Percentiles rank a stretch among this genome's conserved stretches.
These are phyloP conservation scores for Oscheius sp. DNA, from an alignment of 1,140 invertebrate genomes.

Conservation along the genomic window DNA sequence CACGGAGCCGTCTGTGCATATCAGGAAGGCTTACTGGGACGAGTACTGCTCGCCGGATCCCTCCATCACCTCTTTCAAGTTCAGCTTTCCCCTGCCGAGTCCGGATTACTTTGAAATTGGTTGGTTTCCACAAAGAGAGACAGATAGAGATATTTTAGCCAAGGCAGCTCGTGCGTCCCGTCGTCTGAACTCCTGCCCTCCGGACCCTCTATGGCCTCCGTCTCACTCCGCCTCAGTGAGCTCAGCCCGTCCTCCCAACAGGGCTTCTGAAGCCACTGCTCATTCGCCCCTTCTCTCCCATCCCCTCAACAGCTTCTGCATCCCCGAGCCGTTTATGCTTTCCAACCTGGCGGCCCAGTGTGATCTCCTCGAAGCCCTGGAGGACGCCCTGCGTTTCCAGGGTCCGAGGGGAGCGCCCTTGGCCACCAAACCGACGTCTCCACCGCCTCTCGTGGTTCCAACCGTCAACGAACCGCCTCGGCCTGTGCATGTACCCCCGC, in stretches of 20 bases:
- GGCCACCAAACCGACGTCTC: neutral
- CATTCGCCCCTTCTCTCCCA: constrained; percentile 12
- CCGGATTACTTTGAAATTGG: constrained; percentile 51
- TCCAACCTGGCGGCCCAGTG: constrained; percentile 51
- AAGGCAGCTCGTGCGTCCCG: constrained; percentile 38
- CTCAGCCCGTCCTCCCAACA: neutral
- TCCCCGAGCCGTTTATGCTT: constrained; percentile 49
- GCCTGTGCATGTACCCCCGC: neutral
- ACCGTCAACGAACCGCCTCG: neutral
- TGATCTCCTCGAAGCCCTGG: constrained; percentile 34
- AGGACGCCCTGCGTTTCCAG: constrained; percentile 32
- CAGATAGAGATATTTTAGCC: constrained; percentile 33
- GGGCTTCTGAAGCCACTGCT: neutral
- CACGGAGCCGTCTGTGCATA: constrained; percentile 53
- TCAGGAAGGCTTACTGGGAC: constrained; percentile 44
- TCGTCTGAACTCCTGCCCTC: constrained; percentile 43
- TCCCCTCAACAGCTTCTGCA: constrained; percentile 21
- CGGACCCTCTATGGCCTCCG: constrained; percentile 20
- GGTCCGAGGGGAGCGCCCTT: constrained; percentile 16
- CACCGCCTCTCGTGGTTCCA: neutral
- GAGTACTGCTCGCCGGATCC: constrained; percentile 50
- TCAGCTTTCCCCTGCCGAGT: constrained; percentile 45
- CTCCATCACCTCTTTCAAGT: constrained; percentile 54
- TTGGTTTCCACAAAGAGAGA: neutral
- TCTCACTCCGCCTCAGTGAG: constrained; percentile 25